Evolutionary conservation across 2,888 invertebrate species (phyloP).

Genomic region (Branchinecta sandiegonensis): DNA sequence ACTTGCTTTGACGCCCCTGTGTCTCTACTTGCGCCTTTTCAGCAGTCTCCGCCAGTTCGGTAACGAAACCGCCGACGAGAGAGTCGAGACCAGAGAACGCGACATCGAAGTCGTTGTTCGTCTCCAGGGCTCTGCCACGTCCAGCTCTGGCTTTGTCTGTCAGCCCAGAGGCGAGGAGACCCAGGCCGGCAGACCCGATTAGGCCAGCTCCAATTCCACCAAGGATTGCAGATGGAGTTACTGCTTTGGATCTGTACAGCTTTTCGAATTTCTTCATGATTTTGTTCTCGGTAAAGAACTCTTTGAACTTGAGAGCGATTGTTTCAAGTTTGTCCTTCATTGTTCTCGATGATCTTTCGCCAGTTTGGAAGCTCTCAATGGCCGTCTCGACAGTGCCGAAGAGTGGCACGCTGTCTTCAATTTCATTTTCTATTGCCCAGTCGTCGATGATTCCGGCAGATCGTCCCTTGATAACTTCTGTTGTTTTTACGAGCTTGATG

Average conservation of each 20-base stretch:
- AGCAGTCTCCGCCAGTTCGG: not conserved
- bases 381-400: not conserved
- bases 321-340: conserved; percentile 2
- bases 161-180: conserved; percentile 1
- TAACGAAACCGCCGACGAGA: not conserved
- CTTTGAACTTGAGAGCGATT: not conserved
- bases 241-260: not conserved
- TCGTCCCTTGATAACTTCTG: not conserved
- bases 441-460: conserved; percentile 3
- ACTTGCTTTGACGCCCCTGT: not conserved
- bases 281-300: conserved; percentile 10
- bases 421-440: conserved; percentile 14
- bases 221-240: not conserved
- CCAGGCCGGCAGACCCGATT: not conserved
- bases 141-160: not conserved
- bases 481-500: conserved; percentile 1
- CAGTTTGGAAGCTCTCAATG: not conserved
- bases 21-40: not conserved
- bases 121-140: not conserved
- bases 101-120: not conserved
- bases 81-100: not conserved
- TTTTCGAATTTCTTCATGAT: not conserved
- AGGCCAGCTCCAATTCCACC: conserved; percentile 9
- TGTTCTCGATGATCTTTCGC: not conserved
- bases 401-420: not conserved